Conservation (phyloP, 1,140 invertebrate species). For the Apis cerana region DNA sequence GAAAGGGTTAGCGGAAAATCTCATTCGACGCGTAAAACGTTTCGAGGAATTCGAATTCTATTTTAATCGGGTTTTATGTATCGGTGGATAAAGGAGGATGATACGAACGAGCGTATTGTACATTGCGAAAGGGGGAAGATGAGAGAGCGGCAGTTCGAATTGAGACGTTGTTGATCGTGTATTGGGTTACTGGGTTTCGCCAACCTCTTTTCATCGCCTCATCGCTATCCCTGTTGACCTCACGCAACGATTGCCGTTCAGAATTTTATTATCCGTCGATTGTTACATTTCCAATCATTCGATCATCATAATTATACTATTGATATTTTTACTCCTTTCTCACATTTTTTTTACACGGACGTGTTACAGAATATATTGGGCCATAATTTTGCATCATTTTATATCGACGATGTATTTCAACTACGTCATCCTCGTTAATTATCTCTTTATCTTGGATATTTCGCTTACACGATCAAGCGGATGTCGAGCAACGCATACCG, state of each 20-base stretch:
- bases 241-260: neutral
- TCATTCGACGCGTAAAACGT: neutral
- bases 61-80: neutral
- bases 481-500: neutral
- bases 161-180: constrained; percentile 18
- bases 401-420: no score
- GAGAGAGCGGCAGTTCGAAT: neutral
- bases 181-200: constrained; percentile 57
- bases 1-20: no score
- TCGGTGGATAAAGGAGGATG: neutral
- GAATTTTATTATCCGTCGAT: no score
- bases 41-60: neutral
- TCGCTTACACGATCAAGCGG: neutral
- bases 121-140: neutral
- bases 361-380: no score
- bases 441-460: neutral
- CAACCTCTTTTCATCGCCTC: constrained; percentile 23
- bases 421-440: no score
- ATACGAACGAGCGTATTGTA: neutral
- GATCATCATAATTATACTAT: no score
- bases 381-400: no score
- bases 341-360: no score
- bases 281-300: no score
- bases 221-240: neutral
- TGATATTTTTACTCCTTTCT: no score